These are phyloP conservation scores for Petroica traversi DNA, from an alignment of 2,113 vertebrate species.

Conservation along the genomic window DNA sequence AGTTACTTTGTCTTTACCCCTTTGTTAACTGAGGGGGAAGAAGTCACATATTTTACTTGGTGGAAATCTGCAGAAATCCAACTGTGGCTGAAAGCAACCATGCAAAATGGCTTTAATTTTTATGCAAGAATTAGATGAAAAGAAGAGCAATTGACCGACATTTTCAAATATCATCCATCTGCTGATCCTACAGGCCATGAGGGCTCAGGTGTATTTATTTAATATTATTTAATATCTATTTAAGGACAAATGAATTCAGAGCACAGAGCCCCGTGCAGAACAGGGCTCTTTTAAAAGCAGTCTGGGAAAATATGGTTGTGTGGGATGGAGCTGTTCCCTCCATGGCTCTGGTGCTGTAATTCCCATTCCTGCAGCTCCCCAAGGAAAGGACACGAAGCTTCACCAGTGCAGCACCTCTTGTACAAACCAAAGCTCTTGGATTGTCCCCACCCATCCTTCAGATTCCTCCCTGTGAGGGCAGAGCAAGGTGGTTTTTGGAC, in stretches of 20 bases:
- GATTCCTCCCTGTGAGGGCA: not conserved
- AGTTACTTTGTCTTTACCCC: constrained; percentile 5
- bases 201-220: not conserved
- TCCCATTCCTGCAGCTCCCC: not conserved
- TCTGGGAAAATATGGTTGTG: not conserved
- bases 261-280: not conserved
- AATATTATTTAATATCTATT: not conserved
- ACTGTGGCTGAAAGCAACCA: not conserved
- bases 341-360: not conserved
- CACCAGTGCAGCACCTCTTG: not conserved
- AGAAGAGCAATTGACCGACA: not conserved
- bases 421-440: no score
- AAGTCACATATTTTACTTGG: not conserved
- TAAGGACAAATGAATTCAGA: not conserved
- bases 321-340: not conserved
- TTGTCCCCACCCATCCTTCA: not conserved
- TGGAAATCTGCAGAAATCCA: not conserved
- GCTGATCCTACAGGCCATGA: not conserved
- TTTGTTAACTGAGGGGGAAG: constrained; percentile 49
- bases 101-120: not conserved
- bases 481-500: not conserved
- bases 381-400: not conserved
- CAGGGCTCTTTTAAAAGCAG: not conserved
- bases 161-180: not conserved
- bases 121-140: not conserved